Evolutionary conservation across 2,888 invertebrate genomes (phyloP).

Genomic region (Amphimallon solstitiale): DNA sequence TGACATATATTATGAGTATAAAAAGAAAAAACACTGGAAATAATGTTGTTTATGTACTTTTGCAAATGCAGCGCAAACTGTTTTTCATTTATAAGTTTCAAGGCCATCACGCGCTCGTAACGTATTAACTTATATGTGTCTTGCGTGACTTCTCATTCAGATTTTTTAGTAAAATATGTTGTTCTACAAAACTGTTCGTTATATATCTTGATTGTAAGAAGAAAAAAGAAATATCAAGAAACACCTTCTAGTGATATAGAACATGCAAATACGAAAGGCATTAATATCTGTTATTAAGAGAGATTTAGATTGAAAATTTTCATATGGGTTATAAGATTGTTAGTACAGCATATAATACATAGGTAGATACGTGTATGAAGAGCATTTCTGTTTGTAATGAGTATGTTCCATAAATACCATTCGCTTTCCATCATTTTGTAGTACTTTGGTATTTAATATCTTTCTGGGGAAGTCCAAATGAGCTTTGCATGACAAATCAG

Average conservation of each 20-base stretch:
- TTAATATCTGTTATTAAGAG: neutral
- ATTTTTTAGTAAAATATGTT: slow-evolving; percentile 2
- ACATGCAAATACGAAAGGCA: neutral
- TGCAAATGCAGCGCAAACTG: neutral
- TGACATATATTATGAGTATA: too few species aligned
- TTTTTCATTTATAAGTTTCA: neutral
- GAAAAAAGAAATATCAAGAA: neutral
- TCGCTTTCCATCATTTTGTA: too few species aligned
- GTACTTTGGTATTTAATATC: too few species aligned
- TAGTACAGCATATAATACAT: too few species aligned
- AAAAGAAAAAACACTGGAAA: too few species aligned
- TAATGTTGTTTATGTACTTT: neutral
- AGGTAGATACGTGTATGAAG: too few species aligned
- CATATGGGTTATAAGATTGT: neutral
- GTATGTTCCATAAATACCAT: too few species aligned
- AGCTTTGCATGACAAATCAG: too few species aligned
- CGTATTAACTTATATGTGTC: neutral
- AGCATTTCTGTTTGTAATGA: too few species aligned
- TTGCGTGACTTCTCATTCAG: neutral
- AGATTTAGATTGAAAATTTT: neutral
- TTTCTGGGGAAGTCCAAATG: too few species aligned
- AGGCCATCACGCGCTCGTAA: neutral
- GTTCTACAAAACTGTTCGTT: slow-evolving; percentile 3
- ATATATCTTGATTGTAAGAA: neutral
- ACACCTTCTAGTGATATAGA: neutral